Percentiles rank a stretch among this genome's conserved stretches.
Evolutionary conservation across 2,888 invertebrate species (phyloP).

Genomic region (Dinocampus coccinellae): DNA sequence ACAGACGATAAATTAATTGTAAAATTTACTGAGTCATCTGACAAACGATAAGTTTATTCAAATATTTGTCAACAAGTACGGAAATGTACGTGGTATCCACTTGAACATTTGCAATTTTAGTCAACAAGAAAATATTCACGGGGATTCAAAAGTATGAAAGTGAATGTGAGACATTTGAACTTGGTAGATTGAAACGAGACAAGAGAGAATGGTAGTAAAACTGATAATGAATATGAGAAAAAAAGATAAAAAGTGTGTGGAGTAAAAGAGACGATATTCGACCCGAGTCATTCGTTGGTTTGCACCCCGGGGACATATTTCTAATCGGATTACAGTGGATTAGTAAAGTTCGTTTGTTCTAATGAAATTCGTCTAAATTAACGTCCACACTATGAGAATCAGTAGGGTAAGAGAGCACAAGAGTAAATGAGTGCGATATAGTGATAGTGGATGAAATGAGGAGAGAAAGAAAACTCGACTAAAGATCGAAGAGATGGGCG

Average conservation of each 20-base stretch:
- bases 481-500: no score
- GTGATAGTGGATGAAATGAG: no score
- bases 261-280: slow-evolving; percentile 33
- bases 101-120: slow-evolving; percentile 51
- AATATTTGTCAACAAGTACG: slow-evolving; percentile 67
- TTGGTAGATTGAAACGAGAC: slow-evolving; percentile 31
- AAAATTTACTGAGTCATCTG: slow-evolving; percentile 33
- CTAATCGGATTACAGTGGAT: slow-evolving; percentile 69
- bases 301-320: slow-evolving; percentile 65
- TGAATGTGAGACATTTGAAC: no score
- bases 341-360: slow-evolving; percentile 70
- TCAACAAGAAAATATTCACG: slow-evolving; percentile 43
- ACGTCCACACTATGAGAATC: slow-evolving; percentile 58
- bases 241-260: slow-evolving; percentile 34
- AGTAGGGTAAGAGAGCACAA: slow-evolving; percentile 33
- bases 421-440: no score
- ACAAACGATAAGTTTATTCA: slow-evolving; percentile 55
- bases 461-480: no score
- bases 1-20: no score
- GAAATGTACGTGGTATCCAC: slow-evolving; percentile 50
- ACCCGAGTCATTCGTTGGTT: slow-evolving; percentile 52
- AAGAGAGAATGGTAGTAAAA: slow-evolving; percentile 36
- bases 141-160: slow-evolving; percentile 31
- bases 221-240: no score
- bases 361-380: slow-evolving; percentile 70